Evolutionary conservation across 2,113 vertebrate genomes (phyloP), one percentile per base, ranked within the genome.

Genomic region (Microcebus murinus): DNA sequence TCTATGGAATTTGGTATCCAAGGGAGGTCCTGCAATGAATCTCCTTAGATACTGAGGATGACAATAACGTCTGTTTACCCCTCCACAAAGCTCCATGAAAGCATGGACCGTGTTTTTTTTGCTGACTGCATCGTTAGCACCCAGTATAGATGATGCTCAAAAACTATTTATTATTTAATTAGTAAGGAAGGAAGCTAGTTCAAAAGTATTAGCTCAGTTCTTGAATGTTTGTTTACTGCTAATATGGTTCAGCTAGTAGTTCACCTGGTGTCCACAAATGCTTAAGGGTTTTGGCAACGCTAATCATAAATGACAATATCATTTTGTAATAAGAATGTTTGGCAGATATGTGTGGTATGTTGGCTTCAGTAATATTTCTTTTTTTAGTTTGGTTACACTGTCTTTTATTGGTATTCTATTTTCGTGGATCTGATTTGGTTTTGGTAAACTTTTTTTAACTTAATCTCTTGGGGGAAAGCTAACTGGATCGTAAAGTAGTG

Each of bases 171-270:
- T 13, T 76, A 52, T 42, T 91, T 92, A 21, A 25, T 87, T 61
- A 55, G 7, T 36, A 45, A 45, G 45, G 65, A 80, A 71, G 99
- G 27, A 80, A 18, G 48, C 36, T 31, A 55, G 18, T 84, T 80
- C 65, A 87, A 50, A 87, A 93, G 20, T 59, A 99, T 98, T 99
- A 99, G 99, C 99, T 98, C 61, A 50, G 73, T 67, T 48, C 79
- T 90, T 76, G 57, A 39, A 20, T 23, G 2, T 96, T 89, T 96
- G 34, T 94, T 98, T 97, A 39, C 93, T 97, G 59, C 59, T 95
- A 77, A 59, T 89, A 61, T 67, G 90, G 76, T 94, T 93, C 39
- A 96, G 92, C 83, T 92, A 91, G 95, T 95, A 89, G 84, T 97
- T 98, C 91, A 96, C 94, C 83, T 27, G 77, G 80, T 97, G 74